Evolutionary conservation across 2,888 invertebrate genomes (phyloP), one percentile per base, ranked within the genome.

Genomic region (Elaeidobius kamerunicus): DNA sequence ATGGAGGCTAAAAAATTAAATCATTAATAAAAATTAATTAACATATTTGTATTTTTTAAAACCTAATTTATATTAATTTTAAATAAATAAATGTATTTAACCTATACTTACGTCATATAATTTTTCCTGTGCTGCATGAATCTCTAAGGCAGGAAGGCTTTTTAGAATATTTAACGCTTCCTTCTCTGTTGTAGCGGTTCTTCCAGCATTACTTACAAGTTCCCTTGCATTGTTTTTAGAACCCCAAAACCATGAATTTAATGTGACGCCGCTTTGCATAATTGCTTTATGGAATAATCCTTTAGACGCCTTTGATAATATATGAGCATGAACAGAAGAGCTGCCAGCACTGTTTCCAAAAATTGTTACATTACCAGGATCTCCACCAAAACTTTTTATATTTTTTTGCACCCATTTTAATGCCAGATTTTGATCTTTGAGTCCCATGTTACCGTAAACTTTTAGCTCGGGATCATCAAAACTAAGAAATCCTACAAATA

Each of bases 351-450:
- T 59, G 12, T 59, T 52, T 19, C 59, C 59, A 15, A 57, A 57
- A 18, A 59, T 27, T 2, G 78, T 78, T 4, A 78, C 76, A 53
- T 78, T 78, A n/a, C 73, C 65, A 0, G 75, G 69, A 65, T 78
- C 74, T 1, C 78, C 78, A 32, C 74, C 73, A 59, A 78, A 78
- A 47, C 66, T 66, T 2, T 64, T 56, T 12, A 77, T 75, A 59
- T 78, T 78, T 1, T 66, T 66, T 55, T 76, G 74, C 0, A 78
- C 68, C 77, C 78, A 78, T 56, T 72, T 73, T 19, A 78, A 59
- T 1, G 76, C 78, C 60, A 75, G 53, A 1, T 75, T 67, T 65
- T 75, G 74, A 61, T 78, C 78, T 65, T 78, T 77, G 0, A 78
- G 63, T 1, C 75, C 78, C 0, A 76, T 75, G 64, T 78, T 78